Base-by-base conservation (phyloP, 64 coral and sea anemone genomes). In the Porites lutea region DNA sequence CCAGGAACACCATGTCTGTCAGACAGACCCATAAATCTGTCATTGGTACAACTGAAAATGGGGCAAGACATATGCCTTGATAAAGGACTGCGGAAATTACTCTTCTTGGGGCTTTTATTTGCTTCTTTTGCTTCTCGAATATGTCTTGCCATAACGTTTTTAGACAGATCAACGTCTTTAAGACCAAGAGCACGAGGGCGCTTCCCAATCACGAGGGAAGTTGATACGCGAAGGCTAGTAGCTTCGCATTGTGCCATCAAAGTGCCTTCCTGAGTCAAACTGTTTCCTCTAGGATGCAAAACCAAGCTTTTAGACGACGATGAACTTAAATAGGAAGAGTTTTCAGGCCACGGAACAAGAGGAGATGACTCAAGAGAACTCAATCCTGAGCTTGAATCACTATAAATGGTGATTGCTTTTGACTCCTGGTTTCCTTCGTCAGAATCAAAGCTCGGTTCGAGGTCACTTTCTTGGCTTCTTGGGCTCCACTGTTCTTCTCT, bases 161-260 rank as follows among this genome's bases (percentile, higher is more conserved):
- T 88, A 5, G 66, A 88, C 63, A 97, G 74, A 47, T 97, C 88
- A 21, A 97, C 57, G 37, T 97, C 92, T 61, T 97, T 97, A 1
- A 94, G 61, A 8, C 95, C 95, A 45, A 91, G 8, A 23, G 82
- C 82, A 21, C 64, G 73, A 21, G 79, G 55, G 5, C 86, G 95
- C 48, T 89, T 94, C 3, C 95, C 95, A 27, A 97, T 79, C 19
- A 91, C 86, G 65, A 97, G 82, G 6, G 95, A 97, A n/a, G 18
- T 87, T 4, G 90, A 86, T 53, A 52, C 59, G 9, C 4, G 9
- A 59, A 59, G 50, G 65, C 54, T 20, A 9, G 66, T 14, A 7
- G 46, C 47, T 68, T 37, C 27, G 27, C 27, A 37, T 37, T 84
- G 5, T 69, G 62, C 52, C 45, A 2, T 0, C 46, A 52, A 4